Conservation (phyloP, 1,140 invertebrate species). For the Diabrotica virgifera region DNA sequence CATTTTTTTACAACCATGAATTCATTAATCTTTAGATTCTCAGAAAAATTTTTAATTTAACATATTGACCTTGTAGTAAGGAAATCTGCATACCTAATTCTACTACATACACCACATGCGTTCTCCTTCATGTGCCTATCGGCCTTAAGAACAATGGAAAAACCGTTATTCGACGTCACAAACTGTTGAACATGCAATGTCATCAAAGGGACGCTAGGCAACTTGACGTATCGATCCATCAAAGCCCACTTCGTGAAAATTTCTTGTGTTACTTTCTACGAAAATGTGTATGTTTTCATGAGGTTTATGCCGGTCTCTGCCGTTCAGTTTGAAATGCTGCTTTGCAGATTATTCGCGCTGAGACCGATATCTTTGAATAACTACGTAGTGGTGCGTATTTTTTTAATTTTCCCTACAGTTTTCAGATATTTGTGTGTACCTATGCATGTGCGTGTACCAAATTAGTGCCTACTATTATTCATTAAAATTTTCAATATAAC, state of each 20-base stretch:
- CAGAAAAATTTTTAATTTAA: no score
- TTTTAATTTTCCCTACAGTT: neutral
- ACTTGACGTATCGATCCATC: constrained; percentile 16
- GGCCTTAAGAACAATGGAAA: neutral
- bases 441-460: neutral
- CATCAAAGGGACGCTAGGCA: constrained; percentile 16
- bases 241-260: constrained; percentile 10
- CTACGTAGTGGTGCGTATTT: constrained; percentile 33
- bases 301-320: neutral
- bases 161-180: constrained; percentile 26
- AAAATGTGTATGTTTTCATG: constrained; percentile 4
- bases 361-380: constrained; percentile 35
- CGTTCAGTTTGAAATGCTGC: constrained; percentile 32
- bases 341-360: constrained; percentile 40
- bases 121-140: neutral
- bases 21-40: no score
- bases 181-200: constrained; percentile 39
- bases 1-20: no score
- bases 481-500: no score
- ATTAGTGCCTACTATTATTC: constrained; percentile 13
- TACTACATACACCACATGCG: neutral
- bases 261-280: constrained; percentile 4
- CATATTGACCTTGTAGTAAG: neutral
- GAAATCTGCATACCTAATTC: neutral
- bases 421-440: no score